Conservation (phyloP, 2,888 invertebrate species). For the Andrena camellia region DNA sequence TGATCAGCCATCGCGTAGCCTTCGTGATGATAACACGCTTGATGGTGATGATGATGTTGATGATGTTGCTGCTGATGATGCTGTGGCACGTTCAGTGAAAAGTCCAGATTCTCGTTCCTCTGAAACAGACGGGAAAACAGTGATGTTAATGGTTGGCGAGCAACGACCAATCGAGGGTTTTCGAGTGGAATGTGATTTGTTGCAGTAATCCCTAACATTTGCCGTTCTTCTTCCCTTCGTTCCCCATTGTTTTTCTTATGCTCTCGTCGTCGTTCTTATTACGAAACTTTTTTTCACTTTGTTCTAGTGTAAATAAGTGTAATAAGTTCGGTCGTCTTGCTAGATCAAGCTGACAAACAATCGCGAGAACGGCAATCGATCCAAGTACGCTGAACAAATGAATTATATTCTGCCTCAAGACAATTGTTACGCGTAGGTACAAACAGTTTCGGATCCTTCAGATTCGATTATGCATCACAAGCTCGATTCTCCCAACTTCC, state of each 20-base stretch:
- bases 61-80: constrained; percentile 86
- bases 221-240: too few relatives aligned
- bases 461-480: not conserved
- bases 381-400: too few relatives aligned
- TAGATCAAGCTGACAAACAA: too few relatives aligned
- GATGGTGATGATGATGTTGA: constrained; percentile 62
- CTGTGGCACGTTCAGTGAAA: constrained; percentile 90
- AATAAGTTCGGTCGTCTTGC: too few relatives aligned
- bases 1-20: constrained; percentile 92
- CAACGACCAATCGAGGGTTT: not conserved
- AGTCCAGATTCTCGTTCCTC: constrained; percentile 92
- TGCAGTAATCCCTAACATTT: not conserved
- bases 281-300: too few relatives aligned
- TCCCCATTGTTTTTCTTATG: too few relatives aligned
- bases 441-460: not conserved
- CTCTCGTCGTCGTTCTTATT: too few relatives aligned
- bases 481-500: constrained; percentile 38
- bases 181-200: not conserved
- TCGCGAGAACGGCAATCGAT: too few relatives aligned
- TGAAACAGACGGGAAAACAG: constrained; percentile 86
- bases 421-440: not conserved
- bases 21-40: constrained; percentile 87
- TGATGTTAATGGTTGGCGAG: not conserved
- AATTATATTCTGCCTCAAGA: too few relatives aligned
- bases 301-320: too few relatives aligned